Base-by-base conservation (phyloP, 92 coral and sea anemone genomes). In the Porites evermanni region DNA sequence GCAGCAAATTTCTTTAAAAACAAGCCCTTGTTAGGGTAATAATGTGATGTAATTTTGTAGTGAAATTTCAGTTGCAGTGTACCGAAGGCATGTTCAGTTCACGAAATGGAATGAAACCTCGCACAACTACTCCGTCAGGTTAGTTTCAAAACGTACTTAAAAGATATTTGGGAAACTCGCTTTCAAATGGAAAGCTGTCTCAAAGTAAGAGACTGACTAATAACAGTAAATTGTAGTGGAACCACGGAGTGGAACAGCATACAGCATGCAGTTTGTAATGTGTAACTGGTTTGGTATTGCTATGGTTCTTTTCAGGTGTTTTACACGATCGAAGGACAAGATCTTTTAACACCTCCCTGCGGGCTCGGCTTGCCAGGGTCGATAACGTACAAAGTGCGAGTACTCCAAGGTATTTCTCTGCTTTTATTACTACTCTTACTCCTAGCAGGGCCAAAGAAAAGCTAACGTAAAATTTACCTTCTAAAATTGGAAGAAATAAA, bases 301-400 rank as follows among this genome's bases (percentile, higher is more conserved):
- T 11, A 7, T 21, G 64, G 3, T 58, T n/a, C 12, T 5, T 83
- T 53, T 14, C 71, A 94, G 98, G 84, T 38, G 87, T 87, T 59
- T 67, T 90, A 88, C 84, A 67, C 56, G 94, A 92, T 82, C 89
- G 98, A 6, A 89, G 93, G 61, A 56, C 85, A 29, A 82, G 79
- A 53, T 76, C 59, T 60, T 83, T 90, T 29, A 75, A 69, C 47
- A 53, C 74, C 38, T 93, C 94, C 6, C 64, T 92, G 61, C 87
- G 56, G 32, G 80, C 87, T 53, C 87, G 87, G 7, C 64, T 56
- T 53, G 54, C 87, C n/a, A 64, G 79, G 44, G 79, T 23, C 56
- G 80, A 83, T 7, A 64, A 38, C 14, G 19, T 32, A 17, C 19
- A 60, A 14, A 29, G 64, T 53, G 3, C 72, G 26, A 52, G 51